These are phyloP conservation scores for Pterocles gutturalis DNA, from an alignment of 2,113 vertebrate species.

Conservation along the genomic window DNA sequence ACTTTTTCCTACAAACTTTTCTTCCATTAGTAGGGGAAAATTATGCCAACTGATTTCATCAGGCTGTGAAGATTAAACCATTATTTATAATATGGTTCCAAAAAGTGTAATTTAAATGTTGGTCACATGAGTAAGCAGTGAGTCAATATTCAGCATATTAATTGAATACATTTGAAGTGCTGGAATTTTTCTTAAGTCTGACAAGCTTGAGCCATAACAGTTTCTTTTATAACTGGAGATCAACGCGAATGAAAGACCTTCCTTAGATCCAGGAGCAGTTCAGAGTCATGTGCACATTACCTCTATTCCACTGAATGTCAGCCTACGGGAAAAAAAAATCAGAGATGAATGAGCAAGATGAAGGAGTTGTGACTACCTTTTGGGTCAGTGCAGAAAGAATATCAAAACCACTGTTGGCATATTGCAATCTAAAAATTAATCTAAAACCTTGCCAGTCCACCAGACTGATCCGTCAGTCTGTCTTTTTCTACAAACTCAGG, in stretches of 20 bases:
- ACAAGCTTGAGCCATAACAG: background rate
- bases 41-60: background rate
- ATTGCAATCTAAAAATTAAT: background rate
- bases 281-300: background rate
- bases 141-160: slow-evolving; percentile 46
- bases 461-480: background rate
- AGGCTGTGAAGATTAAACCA: background rate
- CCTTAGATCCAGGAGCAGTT: background rate
- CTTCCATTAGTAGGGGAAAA: background rate
- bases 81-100: background rate
- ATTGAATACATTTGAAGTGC: background rate
- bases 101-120: slow-evolving; percentile 31
- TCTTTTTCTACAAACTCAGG: background rate
- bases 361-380: background rate
- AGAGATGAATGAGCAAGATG: background rate
- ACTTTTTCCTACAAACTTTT: background rate
- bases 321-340: background rate
- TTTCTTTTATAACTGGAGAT: background rate
- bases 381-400: background rate
- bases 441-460: background rate
- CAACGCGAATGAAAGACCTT: background rate
- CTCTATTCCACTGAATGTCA: background rate
- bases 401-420: background rate
- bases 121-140: background rate
- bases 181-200: slow-evolving; percentile 15